Evolutionary conservation across 2,888 invertebrate species (phyloP), one percentile per base, ranked within the genome.

Genomic region (Acholoe squamosa): DNA sequence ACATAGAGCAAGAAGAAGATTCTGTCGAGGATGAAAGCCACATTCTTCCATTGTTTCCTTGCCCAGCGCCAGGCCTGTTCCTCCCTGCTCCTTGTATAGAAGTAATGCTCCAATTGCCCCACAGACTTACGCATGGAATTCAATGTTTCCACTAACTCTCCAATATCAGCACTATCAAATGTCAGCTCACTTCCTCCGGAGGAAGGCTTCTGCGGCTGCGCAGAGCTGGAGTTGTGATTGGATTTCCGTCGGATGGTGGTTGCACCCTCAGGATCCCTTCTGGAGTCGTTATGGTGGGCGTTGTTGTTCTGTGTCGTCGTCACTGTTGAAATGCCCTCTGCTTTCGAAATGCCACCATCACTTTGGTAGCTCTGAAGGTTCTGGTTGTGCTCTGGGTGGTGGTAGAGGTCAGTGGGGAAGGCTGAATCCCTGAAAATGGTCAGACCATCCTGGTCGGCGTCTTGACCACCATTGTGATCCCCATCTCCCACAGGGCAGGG

Each of bases 1-100:
- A 91, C 89, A 61, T 91, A 91, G 71, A 91, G n/a, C 22, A 71
- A 1, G 61, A 91, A 91, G 61, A 91, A 91, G 34, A 91, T n/a
- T 3, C 91, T 43, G 61, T 91, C 91, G 67, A 91, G 22, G 28
- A 76, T 34, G 19, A 89, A 77, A 34, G 91, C 91, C 16, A 91
- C 91, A 34, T 34, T 67, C 56, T 86, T 91, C 91, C 91, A 91
- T 16, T 91, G 89, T 25, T 7, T 56, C 14, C 77, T 10, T 76
- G 34, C n/a, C 52, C 43, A 51, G 12, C 28, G 33, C 51, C 43
- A 61, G 16, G 31, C 61, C 3, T 34, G n/a, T n/a, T 51, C 52
- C 43, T 84, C 84, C 25, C 84, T 43, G 34, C 33, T 51, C 25
- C 84, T 16, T 0, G 51, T 84, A 34, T 84, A 51, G 43, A 84